Evolutionary conservation across 2,113 vertebrate species (phyloP).

Genomic region (Mus spicilegus): DNA sequence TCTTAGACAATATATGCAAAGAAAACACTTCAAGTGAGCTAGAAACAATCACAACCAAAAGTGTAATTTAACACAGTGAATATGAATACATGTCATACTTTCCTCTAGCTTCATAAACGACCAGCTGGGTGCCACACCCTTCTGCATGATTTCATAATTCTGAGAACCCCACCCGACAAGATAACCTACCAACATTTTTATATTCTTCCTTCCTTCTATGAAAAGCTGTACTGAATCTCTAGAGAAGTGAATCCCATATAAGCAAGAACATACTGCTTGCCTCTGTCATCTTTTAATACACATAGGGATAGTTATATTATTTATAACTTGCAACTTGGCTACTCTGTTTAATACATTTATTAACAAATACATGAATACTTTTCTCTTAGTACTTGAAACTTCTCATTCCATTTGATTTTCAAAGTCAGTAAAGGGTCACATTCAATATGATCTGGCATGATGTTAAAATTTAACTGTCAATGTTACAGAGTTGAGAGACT

Average conservation of each 20-base stretch:
- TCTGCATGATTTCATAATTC: conserved; percentile 78
- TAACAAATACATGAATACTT: conserved; percentile 22
- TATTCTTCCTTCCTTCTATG: conserved; percentile 56
- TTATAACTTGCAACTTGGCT: conserved; percentile 4
- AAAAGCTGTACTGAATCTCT: conserved; percentile 61
- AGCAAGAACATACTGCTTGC: conserved; percentile 35
- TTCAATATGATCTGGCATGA: not conserved
- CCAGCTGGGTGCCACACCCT: conserved; percentile 76
- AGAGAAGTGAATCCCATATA: conserved; percentile 55
- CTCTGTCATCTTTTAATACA: conserved; percentile 48
- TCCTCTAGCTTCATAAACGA: conserved; percentile 71
- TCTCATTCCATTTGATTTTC: conserved; percentile 48
- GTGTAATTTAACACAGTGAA: conserved; percentile 65
- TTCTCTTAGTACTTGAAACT: conserved; percentile 11
- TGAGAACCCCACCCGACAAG: conserved; percentile 73
- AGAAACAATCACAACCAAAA: conserved; percentile 61
- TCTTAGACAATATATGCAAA: conserved; percentile 38
- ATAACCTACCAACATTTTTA: conserved; percentile 74
- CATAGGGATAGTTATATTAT: conserved; percentile 20
- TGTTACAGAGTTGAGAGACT: not conserved
- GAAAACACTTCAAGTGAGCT: conserved; percentile 33
- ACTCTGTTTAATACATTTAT: conserved; percentile 9
- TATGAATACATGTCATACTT: conserved; percentile 74
- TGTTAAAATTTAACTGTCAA: not conserved
- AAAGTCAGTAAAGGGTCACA: not conserved